Conservation (phyloP, 1,140 invertebrate species). For the Trichoplusia ni region DNA sequence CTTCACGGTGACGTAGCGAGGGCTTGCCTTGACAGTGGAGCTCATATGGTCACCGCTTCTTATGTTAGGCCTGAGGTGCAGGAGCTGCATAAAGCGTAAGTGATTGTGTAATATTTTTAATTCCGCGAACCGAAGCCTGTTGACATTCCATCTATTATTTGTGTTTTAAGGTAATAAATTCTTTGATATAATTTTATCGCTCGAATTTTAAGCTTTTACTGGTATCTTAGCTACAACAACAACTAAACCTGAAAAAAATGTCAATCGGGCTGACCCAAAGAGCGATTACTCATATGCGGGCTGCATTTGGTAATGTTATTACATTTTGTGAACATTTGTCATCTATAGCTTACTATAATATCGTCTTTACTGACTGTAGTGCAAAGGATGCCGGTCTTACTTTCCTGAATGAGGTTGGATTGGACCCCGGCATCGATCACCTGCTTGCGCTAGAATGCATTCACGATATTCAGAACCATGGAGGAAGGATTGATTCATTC, state of each 20-base stretch:
- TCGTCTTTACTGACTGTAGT: constrained; percentile 82
- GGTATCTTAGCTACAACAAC: too few species aligned
- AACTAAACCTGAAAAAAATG: too few species aligned
- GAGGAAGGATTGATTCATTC: constrained; percentile 95
- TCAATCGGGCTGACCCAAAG: too few species aligned
- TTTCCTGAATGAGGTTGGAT: constrained; percentile 95
- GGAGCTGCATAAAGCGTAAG: constrained; percentile 89
- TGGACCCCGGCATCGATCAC: constrained; percentile 99
- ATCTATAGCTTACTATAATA: background rate
- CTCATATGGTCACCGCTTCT: constrained; percentile 98
- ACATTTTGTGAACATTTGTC: too few species aligned
- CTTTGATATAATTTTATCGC: too few species aligned
- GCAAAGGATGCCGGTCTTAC: constrained; percentile 93
- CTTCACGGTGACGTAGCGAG: constrained; percentile 93
- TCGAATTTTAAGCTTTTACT: too few species aligned
- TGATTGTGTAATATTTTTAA: constrained; percentile 43
- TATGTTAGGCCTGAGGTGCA: constrained; percentile 94
- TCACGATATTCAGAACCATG: constrained; percentile 90
- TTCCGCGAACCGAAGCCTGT: constrained; percentile 68
- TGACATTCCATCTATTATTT: too few species aligned
- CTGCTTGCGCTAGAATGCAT: constrained; percentile 98
- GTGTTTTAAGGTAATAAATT: too few species aligned
- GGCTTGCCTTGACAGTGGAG: constrained; percentile 91
- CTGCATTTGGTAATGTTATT: too few species aligned
- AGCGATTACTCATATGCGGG: too few species aligned